Evolutionary conservation across 2,113 vertebrate species (phyloP).

Genomic region (Entomyzon cyanotis): DNA sequence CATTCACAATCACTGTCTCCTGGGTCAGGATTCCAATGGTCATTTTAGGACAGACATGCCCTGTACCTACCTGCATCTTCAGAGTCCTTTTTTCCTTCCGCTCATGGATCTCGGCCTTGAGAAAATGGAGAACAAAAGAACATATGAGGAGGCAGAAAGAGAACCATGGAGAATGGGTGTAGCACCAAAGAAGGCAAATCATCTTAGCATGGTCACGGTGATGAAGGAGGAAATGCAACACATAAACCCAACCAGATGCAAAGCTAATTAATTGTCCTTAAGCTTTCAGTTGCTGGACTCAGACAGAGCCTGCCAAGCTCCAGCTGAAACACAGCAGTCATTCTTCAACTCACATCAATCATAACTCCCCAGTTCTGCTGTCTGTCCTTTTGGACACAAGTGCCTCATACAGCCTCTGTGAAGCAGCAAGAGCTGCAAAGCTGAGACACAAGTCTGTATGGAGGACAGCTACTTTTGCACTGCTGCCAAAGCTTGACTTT

Average conservation of each 20-base stretch:
- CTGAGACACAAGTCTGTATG: background rate
- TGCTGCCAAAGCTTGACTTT: background rate
- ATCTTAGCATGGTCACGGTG: background rate
- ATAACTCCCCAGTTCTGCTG: background rate
- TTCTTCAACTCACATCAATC: background rate
- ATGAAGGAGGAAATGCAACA: background rate
- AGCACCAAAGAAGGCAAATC: background rate
- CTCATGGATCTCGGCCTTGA: slow-evolving; percentile 32
- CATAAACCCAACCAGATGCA: background rate
- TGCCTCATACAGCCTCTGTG: background rate
- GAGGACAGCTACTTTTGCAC: background rate
- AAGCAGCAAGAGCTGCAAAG: background rate
- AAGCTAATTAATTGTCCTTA: background rate
- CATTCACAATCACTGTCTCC: background rate
- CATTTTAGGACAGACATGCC: background rate
- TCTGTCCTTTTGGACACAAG: background rate
- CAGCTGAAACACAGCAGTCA: background rate
- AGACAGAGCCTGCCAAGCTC: background rate
- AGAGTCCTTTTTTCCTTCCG: background rate
- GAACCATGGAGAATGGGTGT: too few species aligned
- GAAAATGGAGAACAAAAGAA: background rate
- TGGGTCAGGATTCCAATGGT: background rate
- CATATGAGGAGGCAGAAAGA: background rate
- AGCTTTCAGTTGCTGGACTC: background rate
- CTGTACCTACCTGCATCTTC: slow-evolving; percentile 26